Percentiles rank a stretch among this genome's conserved stretches.
phyloP scores from a whole-genome alignment of 1,140 invertebrate genomes.

The Alviniconcha marisindica region DNA sequence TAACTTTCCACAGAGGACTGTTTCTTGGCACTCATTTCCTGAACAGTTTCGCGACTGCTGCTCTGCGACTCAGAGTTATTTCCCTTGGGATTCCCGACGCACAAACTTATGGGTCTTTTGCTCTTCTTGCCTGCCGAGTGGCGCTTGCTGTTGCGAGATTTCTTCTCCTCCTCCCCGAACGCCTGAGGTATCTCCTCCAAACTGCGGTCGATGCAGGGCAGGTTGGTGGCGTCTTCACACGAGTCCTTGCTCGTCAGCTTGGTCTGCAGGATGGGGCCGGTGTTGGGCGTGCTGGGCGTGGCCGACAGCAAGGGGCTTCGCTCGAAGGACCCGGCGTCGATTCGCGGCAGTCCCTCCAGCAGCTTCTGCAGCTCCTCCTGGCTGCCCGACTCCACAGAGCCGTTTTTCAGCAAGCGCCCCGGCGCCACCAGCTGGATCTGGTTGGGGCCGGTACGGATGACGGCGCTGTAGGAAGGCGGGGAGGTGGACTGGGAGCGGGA shows the following conservation, averaged over 20 bases:
- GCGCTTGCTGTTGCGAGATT: conserved; percentile 11
- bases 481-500: conserved; percentile 59
- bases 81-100: conserved; percentile 27
- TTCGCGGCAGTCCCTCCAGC: conserved; percentile 67
- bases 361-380: conserved; percentile 65
- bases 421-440: conserved; percentile 70
- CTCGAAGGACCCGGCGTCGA: conserved; percentile 65
- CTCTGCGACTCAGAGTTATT: not conserved
- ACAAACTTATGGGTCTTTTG: conserved; percentile 47
- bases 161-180: conserved; percentile 42
- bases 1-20: conserved; percentile 1
- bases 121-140: conserved; percentile 32
- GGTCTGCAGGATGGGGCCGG: conserved; percentile 46
- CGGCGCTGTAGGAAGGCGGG: conserved; percentile 67
- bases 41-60: conserved; percentile 36
- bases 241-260: conserved; percentile 46
- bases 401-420: conserved; percentile 48
- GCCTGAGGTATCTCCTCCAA: conserved; percentile 66
- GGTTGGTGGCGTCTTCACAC: conserved; percentile 53
- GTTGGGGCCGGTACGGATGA: conserved; percentile 71
- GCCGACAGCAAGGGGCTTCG: conserved; percentile 57
- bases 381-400: conserved; percentile 47
- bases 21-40: conserved; percentile 31
- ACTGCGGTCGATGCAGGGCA: conserved; percentile 70
- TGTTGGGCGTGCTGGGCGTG: conserved; percentile 45